A percentile compares a stretch with the other conserved stretches of the same genome.
Conservation (phyloP, 2,113 vertebrate genomes). For the Otis tarda region DNA sequence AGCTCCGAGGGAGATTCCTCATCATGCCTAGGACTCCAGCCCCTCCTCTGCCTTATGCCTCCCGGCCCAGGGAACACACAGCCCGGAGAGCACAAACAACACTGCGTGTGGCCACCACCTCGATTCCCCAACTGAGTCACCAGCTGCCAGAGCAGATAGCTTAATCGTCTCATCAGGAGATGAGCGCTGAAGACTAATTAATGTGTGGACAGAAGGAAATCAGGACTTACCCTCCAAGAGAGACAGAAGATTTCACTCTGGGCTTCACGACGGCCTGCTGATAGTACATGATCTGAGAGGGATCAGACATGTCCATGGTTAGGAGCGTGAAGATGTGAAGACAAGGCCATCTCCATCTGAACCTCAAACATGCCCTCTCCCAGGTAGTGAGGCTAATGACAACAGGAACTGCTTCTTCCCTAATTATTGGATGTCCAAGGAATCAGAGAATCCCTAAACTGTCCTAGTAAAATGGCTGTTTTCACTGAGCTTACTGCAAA, state of each 20-base stretch:
- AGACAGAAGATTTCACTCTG: conserved; percentile 96
- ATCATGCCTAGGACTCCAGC: background rate
- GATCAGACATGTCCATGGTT: background rate
- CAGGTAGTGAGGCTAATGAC: background rate
- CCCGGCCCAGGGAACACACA: background rate
- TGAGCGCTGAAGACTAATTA: conserved; percentile 8
- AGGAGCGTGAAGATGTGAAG: background rate
- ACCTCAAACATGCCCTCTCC: background rate
- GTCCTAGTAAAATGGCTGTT: background rate
- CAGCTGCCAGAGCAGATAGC: background rate
- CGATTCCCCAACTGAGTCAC: background rate
- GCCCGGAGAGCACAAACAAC: background rate
- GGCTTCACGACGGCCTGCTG: conserved; percentile 91
- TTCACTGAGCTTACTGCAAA: background rate
- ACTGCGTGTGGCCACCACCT: background rate
- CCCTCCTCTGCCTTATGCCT: background rate
- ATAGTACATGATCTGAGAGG: conserved; percentile 90
- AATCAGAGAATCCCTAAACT: background rate
- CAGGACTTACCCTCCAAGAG: conserved; percentile 88
- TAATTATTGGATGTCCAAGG: background rate
- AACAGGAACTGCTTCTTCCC: background rate
- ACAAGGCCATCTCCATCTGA: background rate
- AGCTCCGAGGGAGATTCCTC: background rate
- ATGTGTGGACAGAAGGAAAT: conserved; percentile 18
- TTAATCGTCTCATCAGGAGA: conserved; percentile 1